These are phyloP conservation scores for Tenualosa thibaudeaui DNA, from an alignment of 2,797 vertebrate genomes.

Conservation along the genomic window DNA sequence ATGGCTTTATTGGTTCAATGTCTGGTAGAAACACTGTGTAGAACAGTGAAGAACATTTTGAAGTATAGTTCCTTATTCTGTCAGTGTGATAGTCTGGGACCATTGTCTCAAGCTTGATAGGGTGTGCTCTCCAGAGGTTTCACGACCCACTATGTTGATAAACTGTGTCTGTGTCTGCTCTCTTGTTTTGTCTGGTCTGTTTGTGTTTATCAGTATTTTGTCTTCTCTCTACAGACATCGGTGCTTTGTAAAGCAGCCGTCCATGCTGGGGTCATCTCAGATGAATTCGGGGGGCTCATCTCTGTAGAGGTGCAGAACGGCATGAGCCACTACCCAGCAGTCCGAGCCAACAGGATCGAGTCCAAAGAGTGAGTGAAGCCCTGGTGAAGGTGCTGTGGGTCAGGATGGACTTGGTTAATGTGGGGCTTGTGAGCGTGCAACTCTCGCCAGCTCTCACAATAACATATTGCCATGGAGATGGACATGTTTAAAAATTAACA, in stretches of 20 bases:
- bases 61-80: neutral
- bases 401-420: neutral
- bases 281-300: slow-evolving; percentile 81
- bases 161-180: neutral
- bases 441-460: neutral
- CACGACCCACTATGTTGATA: neutral
- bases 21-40: too few species aligned
- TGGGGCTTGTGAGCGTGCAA: neutral
- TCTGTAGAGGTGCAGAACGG: slow-evolving; percentile 75
- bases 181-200: neutral
- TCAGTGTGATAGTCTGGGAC: neutral
- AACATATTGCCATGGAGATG: neutral
- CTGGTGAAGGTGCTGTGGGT: neutral
- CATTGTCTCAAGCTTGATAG: neutral
- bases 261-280: slow-evolving; percentile 79
- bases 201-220: slow-evolving; percentile 11
- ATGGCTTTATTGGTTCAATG: neutral
- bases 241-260: slow-evolving; percentile 83
- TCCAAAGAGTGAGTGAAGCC: slow-evolving; percentile 77
- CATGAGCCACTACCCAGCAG: slow-evolving; percentile 74
- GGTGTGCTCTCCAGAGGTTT: neutral
- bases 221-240: slow-evolving; percentile 77
- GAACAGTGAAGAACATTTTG: neutral
- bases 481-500: neutral
- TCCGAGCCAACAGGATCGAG: slow-evolving; percentile 76